These are phyloP conservation scores for Diachasmimorpha longicaudata DNA, from an alignment of 1,140 invertebrate species.

Conservation along the genomic window DNA sequence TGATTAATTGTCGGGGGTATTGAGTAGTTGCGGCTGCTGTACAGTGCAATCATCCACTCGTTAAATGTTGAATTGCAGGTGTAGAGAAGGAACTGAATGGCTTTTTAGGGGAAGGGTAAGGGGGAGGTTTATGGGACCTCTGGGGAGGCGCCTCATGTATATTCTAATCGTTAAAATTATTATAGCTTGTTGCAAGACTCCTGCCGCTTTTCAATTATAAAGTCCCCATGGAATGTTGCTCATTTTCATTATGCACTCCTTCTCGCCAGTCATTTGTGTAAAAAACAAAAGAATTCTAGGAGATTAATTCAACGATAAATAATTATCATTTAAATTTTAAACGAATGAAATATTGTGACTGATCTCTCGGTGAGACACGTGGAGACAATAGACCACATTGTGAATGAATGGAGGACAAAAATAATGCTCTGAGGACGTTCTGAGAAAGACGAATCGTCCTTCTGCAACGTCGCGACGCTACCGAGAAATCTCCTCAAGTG, in stretches of 20 bases:
- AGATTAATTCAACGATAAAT: too few species aligned
- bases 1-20: background rate
- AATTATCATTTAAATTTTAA: too few species aligned
- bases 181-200: background rate
- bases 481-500: conserved; percentile 8
- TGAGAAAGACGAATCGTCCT: conserved; percentile 9
- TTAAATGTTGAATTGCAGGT: background rate
- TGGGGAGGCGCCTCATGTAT: background rate
- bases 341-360: background rate
- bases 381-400: background rate
- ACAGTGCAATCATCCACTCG: conserved; percentile 1
- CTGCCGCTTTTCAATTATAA: background rate
- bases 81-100: background rate
- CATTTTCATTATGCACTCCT: background rate
- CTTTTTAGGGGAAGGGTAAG: background rate
- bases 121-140: background rate
- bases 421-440: background rate
- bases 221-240: background rate
- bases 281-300: too few species aligned
- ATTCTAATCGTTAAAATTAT: conserved; percentile 9
- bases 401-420: background rate
- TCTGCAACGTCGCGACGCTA: background rate
- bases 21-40: background rate
- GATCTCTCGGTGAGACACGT: background rate
- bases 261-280: too few species aligned